Base-by-base conservation (phyloP, 2,888 invertebrate species). In the Agrilus mali region DNA sequence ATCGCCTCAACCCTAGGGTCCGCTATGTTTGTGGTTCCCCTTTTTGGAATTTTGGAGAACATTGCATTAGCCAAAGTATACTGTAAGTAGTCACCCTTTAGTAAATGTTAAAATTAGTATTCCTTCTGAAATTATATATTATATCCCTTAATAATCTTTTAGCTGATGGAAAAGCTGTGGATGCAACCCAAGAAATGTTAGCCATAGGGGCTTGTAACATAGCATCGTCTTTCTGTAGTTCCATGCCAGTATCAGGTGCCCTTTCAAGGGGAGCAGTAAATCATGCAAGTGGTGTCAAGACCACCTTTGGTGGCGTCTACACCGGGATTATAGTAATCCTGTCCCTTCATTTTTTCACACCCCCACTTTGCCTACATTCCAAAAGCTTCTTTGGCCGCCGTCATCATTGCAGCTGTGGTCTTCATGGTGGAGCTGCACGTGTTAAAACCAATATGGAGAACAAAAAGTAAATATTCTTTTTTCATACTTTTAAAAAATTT, bases 21-120 rank as follows among this genome's bases (percentile, higher is more conserved):
- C 27, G 82, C 79, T 2, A 67, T 82, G 44, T 61, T 77, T 44
- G 77, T 84, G 8, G 73, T 84, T 15, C 81, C 83, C 4, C 59
- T 84, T 27, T 63, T 83, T 43, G 76, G 78, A 7, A 71, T 83
- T 37, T 66, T 84, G 51, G 83, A 83, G 59, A 77, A 78, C 50
- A 77, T 83, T 47, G 81, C 83, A 3, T 72, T 83, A 38, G 82
- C 80, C 33, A 82, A 82, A 70, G 79, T 80, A 14, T 82, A 82
- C 60, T 56, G 66, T 65, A 56, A 59, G 62, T 55, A 35, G 34
- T 32, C 10, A 5, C 12, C 12, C 13, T 5, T 34, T 34, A 14
- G 1, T 4, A 34, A 14, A 13, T 6, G 13, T 4, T 5, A 3
- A 3, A 2, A 33, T 13, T 33, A 7, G 4, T 34, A 35, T 12